phyloP scores from a whole-genome alignment of 2,113 vertebrate species.

The Lophius piscatorius region DNA sequence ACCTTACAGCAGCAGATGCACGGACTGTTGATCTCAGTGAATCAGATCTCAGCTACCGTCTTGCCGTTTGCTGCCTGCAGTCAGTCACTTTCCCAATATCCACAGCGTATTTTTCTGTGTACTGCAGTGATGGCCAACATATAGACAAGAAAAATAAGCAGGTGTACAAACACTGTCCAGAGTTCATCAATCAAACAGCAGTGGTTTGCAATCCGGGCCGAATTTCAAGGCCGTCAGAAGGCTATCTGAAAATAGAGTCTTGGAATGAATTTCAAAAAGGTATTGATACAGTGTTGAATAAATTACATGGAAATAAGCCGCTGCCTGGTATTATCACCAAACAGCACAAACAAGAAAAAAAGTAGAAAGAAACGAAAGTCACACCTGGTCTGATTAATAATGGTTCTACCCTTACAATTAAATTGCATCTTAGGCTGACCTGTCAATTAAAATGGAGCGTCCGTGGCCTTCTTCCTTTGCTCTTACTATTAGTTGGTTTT shows the following conservation, averaged over 20 bases:
- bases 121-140: constrained; percentile 28
- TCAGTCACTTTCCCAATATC: constrained; percentile 63
- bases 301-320: constrained; percentile 21
- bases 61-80: constrained; percentile 58
- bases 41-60: constrained; percentile 56
- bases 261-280: constrained; percentile 40
- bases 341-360: constrained; percentile 3
- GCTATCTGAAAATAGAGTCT: constrained; percentile 21
- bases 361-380: neutral
- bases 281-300: constrained; percentile 29
- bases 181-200: constrained; percentile 53
- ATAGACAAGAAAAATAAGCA: constrained; percentile 34
- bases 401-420: too few relatives aligned
- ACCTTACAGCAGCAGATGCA: constrained; percentile 44
- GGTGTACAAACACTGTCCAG: constrained; percentile 39
- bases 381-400: too few relatives aligned
- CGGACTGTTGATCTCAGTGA: constrained; percentile 54
- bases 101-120: constrained; percentile 53
- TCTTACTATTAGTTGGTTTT: too few relatives aligned
- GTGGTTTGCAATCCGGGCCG: constrained; percentile 41
- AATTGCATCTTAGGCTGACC: too few relatives aligned
- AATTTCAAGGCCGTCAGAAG: constrained; percentile 40
- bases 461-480: too few relatives aligned
- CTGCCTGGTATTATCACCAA: neutral
- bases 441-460: too few relatives aligned